Evolutionary conservation across 2,888 invertebrate genomes (phyloP).

Genomic region (Lucinisca nassula): DNA sequence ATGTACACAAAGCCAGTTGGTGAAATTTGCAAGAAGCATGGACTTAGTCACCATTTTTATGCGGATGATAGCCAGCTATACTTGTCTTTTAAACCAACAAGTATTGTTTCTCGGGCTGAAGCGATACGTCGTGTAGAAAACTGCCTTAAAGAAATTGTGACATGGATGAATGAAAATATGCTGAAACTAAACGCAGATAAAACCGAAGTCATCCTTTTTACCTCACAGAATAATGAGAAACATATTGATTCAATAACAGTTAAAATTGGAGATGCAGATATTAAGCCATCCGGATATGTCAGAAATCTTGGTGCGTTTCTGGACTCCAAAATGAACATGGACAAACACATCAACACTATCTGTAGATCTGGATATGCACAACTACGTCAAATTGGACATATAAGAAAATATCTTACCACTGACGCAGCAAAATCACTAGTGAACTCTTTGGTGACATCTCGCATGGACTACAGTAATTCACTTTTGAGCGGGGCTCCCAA

Average conservation of each 20-base stretch:
- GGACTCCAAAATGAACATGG: conserved; percentile 49
- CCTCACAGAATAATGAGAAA: conserved; percentile 14
- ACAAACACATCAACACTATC: conserved; percentile 44
- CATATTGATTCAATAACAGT: conserved; percentile 9
- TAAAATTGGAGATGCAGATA: neutral
- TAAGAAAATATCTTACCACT: conserved; percentile 34
- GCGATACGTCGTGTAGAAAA: conserved; percentile 14
- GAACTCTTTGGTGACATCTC: conserved; percentile 35
- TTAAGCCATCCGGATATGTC: conserved; percentile 29
- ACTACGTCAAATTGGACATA: conserved; percentile 41
- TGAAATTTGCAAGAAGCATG: conserved; percentile 49
- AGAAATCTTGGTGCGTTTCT: conserved; percentile 45
- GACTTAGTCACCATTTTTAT: conserved; percentile 57
- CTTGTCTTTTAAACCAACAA: conserved; percentile 33
- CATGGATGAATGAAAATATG: conserved; percentile 46
- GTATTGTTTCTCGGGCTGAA: conserved; percentile 1
- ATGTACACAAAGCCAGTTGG: conserved; percentile 53
- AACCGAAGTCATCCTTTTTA: conserved; percentile 31
- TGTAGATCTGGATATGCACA: conserved; percentile 36
- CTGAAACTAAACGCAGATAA: conserved; percentile 40
- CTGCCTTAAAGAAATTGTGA: conserved; percentile 29
- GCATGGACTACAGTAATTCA: conserved; percentile 37
- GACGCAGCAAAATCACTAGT: conserved; percentile 33
- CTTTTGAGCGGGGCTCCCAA: conserved; percentile 30
- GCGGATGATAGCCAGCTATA: conserved; percentile 55